A percentile compares a stretch with the other conserved stretches of the same genome.
Evolutionary conservation across 2,888 invertebrate genomes (phyloP).

Genomic region (Cryptus viduatorius): DNA sequence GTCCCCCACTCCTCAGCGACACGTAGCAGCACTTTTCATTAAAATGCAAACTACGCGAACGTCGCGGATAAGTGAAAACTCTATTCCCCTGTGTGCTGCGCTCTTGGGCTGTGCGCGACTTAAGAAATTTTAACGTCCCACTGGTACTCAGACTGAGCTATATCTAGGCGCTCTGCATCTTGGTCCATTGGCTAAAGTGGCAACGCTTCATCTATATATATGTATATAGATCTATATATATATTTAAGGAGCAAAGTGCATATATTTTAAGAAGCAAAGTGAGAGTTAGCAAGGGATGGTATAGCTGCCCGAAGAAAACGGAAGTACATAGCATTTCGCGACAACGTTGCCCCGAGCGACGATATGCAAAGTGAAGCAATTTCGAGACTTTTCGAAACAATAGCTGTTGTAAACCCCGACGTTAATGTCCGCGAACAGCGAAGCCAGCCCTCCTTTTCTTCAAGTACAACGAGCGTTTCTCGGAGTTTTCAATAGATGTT

Average conservation of each 20-base stretch:
- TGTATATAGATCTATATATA: constrained; percentile 35
- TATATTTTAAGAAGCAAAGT: constrained; percentile 18
- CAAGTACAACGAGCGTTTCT: constrained; percentile 48
- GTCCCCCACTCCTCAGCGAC: constrained; percentile 19
- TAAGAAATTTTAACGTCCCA: constrained; percentile 55
- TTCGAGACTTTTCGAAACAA: constrained; percentile 71
- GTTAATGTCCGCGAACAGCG: constrained; percentile 66
- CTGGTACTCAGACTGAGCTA: constrained; percentile 20
- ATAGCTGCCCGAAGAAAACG: constrained; percentile 50
- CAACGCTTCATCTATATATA: not conserved
- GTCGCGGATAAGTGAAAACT: constrained; percentile 62
- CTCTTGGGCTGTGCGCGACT: constrained; percentile 23
- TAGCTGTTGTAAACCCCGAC: constrained; percentile 69
- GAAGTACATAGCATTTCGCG: constrained; percentile 45
- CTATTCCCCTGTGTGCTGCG: constrained; percentile 28
- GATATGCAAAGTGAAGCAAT: constrained; percentile 75
- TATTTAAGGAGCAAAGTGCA: not conserved
- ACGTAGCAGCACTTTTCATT: constrained; percentile 64
- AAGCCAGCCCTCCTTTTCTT: constrained; percentile 38
- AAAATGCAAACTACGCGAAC: constrained; percentile 65
- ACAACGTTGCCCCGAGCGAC: constrained; percentile 48
- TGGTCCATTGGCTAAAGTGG: constrained; percentile 18
- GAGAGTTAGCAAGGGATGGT: constrained; percentile 27
- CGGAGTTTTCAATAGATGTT: constrained; percentile 43
- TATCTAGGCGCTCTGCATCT: not conserved